A percentile compares a stretch with the other conserved stretches of the same genome.
Conservation (phyloP, 2,797 vertebrate genomes). For the Gorsachius magnificus region DNA sequence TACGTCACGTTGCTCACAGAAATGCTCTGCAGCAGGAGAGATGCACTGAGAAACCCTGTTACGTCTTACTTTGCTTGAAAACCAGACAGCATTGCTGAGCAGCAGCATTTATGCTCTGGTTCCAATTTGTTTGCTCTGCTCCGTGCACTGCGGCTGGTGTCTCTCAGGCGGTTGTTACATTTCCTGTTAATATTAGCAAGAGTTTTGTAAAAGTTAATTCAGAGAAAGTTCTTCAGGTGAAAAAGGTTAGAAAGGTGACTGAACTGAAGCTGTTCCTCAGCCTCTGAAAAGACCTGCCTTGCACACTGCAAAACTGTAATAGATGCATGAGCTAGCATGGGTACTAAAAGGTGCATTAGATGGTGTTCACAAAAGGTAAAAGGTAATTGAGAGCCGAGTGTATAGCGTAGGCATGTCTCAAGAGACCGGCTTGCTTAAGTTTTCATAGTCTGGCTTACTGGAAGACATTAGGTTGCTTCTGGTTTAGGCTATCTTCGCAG, state of each 20-base stretch:
- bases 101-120: background rate
- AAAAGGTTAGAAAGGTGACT: background rate
- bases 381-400: background rate
- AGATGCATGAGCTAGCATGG: background rate
- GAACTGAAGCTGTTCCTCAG: background rate
- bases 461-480: background rate
- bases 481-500: background rate
- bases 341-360: background rate
- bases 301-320: background rate
- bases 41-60: background rate
- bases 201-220: background rate
- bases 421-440: background rate
- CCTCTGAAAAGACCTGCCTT: background rate
- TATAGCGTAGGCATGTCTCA: rapidly evolving
- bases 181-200: background rate
- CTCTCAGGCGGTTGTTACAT: background rate
- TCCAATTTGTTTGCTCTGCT: background rate
- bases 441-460: background rate
- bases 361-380: background rate
- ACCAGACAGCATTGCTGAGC: background rate
- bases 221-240: background rate
- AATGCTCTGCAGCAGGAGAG: background rate
- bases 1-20: background rate
- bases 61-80: background rate
- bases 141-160: background rate